A percentile compares a stretch with the other conserved stretches of the same genome.
phyloP scores from a whole-genome alignment of 2,113 vertebrate genomes.

The Odocoileus virginianus region DNA sequence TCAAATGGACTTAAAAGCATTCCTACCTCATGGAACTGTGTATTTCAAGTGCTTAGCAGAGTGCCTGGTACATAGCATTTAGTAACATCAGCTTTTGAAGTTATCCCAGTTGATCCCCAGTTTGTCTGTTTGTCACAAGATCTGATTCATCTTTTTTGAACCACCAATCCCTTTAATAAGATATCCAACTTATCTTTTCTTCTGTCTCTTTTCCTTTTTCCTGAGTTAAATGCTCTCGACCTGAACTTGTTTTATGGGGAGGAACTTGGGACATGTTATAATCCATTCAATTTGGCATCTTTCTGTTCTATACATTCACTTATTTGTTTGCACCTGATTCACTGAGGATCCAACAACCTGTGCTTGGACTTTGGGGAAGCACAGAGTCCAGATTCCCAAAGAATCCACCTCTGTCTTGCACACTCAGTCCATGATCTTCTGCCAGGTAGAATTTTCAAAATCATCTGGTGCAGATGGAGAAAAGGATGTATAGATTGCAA shows the following conservation, averaged over 20 bases:
- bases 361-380: background rate
- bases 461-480: background rate
- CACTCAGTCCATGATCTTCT: background rate
- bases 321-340: background rate
- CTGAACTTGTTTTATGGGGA: background rate
- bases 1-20: background rate
- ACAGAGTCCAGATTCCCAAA: background rate
- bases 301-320: background rate
- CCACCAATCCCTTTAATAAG: background rate
- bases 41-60: background rate
- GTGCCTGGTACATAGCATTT: background rate
- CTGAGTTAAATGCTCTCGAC: background rate
- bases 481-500: background rate
- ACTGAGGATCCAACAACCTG: background rate
- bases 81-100: background rate
- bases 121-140: background rate
- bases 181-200: background rate
- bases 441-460: background rate
- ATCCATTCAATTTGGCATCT: background rate
- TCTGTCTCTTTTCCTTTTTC: background rate
- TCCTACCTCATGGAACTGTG: background rate
- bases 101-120: background rate
- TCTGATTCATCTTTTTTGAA: background rate
- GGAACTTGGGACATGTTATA: background rate
- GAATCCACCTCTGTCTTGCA: background rate